Base-by-base conservation (phyloP, 1,140 invertebrate genomes). In the Drosophila malerkotliana region DNA sequence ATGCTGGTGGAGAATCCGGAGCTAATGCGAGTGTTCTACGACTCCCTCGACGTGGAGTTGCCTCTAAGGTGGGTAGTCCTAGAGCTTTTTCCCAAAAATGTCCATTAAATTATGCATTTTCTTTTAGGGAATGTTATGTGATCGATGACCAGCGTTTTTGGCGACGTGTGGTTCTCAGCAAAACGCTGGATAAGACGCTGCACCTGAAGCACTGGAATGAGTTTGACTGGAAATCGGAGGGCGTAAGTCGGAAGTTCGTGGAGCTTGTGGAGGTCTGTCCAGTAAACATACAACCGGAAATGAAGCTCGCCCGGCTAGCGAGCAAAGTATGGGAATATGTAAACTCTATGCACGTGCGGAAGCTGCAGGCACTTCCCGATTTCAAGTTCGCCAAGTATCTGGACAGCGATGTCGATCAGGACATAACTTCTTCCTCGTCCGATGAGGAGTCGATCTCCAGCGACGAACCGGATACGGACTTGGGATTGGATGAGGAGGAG, bases 221-320 rank as follows among this genome's bases (percentile, higher is more conserved):
- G 15, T 73, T 67, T 32, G 71, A 83, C 15, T 87, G 82, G 82
- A 74, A 72, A 41, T 54, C 69, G 39, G 53, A 75, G 15, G 82
- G 79, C 5, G 39, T 83, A 2, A 80, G 77, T n/a, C 44, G 79
- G 3, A 85, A 85, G 58, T 75, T 72, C 26, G 77, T 80, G 7
- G 79, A 85, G 44, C 52, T 72, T 26, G 66, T 80, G 0, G 82
- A 87, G 28, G 2, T 28, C 4, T 67, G 63, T 34, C 59, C 47
- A 3, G 59, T 64, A 2, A 52, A n/a, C 14, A 60, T 67, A 7
- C 28, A 52, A 14, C 63, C 63, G 10, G 15, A 67, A 4, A 41
- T 10, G 2, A 52, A 30, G 26, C 73, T 85, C 39, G n/a, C 57
- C 1, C 28, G 28, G 6, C 37, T 85, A 56, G 74, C 63, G 0